Evolutionary conservation across 2,888 invertebrate species (phyloP), one percentile per base, ranked within the genome.

Genomic region (Volucella inanis): DNA sequence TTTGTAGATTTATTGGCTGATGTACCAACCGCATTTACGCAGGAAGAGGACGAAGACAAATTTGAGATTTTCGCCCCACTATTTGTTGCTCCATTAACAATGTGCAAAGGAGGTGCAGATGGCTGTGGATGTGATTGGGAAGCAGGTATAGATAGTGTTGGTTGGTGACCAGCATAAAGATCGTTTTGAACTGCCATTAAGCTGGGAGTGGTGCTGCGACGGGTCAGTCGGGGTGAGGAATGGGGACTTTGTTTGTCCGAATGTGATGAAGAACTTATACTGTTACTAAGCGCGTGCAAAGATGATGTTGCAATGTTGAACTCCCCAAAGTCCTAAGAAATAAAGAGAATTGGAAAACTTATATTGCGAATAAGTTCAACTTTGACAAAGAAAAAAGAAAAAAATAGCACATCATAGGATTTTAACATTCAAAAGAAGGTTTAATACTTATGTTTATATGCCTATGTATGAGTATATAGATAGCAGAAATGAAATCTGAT

Each of bases 301-400:
- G 94, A 94, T 2, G 94, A 94, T 2, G 94, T 94, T 0, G 94
- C 94, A 12, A 94, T 94, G 91, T 94, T 94, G 92, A 94, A 94
- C 82, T 94, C 94, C 12, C 94, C 94, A 86, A 91, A 89, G 87
- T 94, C 94, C 94, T 94, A 89, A 87, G 45, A 64, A 76, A 31
- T 62, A 82, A 74, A 57, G 62, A 14, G 67, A 74, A 72, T 49
- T 67, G 61, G 14, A 61, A 71, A 67, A 62, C 54, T 72, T 12
- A 45, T 64, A 31, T 55, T 45, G 54, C 45, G 38, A 55, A 68
- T 6, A 54, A 45, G 54, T 22, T 55, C 8, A 55, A 38, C 14
- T 31, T 31, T 31, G 31, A 22, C 18, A 22, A 22, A 22, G 3
- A 31, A 18, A 54, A 15, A 3, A n/a, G 11, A 15, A 43, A 41